Percentiles rank a stretch among this genome's conserved stretches.
phyloP scores from a whole-genome alignment of 2,888 invertebrate genomes.

The Coelogynopora nodosa region DNA sequence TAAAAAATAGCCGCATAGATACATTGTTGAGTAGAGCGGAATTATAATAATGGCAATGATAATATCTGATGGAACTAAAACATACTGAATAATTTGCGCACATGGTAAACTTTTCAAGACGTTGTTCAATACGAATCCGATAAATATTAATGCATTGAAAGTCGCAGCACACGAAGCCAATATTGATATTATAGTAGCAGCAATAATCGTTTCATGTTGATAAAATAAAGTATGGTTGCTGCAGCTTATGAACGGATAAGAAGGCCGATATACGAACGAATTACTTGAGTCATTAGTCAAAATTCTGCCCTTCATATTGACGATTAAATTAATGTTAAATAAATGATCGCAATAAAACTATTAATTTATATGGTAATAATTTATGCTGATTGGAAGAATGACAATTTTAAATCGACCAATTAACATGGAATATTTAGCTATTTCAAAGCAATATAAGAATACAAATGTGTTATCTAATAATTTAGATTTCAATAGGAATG shows the following conservation, averaged over 20 bases:
- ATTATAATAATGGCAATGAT: background rate
- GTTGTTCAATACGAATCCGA: background rate
- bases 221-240: background rate
- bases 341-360: too few species aligned
- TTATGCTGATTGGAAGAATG: too few species aligned
- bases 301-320: too few species aligned
- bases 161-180: background rate
- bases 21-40: background rate
- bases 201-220: background rate
- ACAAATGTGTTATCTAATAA: too few species aligned
- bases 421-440: too few species aligned
- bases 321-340: too few species aligned
- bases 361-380: too few species aligned
- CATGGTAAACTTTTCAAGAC: background rate
- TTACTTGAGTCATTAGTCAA: too few species aligned
- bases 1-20: background rate
- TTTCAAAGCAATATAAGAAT: too few species aligned
- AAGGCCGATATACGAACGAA: background rate
- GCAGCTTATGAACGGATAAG: background rate
- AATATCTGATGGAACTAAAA: background rate
- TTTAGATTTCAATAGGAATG: too few species aligned
- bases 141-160: background rate
- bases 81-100: background rate
- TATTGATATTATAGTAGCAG: background rate
- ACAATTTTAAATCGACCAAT: too few species aligned